These are phyloP conservation scores for Pterostichus niger DNA, from an alignment of 2,888 invertebrate species.

Conservation along the genomic window DNA sequence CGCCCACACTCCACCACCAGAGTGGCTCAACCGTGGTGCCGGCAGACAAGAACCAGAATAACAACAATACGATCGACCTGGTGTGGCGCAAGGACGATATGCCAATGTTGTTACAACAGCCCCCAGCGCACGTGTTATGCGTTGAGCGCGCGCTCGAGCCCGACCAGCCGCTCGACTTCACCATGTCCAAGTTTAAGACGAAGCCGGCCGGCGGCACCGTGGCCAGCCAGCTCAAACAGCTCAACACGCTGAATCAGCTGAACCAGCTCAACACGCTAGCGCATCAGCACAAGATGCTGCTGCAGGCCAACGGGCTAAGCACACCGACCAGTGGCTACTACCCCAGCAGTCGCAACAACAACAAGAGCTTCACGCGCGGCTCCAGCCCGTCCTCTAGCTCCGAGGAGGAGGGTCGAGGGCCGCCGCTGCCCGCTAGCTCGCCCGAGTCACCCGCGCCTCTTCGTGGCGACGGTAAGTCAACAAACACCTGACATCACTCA, in stretches of 20 bases:
- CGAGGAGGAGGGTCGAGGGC: slow-evolving; percentile 77
- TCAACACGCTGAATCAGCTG: slow-evolving; percentile 73
- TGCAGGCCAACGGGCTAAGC: slow-evolving; percentile 74
- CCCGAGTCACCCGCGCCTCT: slow-evolving; percentile 75
- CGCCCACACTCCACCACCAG: slow-evolving; percentile 77
- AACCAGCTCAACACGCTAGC: slow-evolving; percentile 73
- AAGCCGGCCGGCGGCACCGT: slow-evolving; percentile 72
- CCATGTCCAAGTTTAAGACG: slow-evolving; percentile 81
- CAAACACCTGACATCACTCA: neutral
- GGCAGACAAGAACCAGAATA: slow-evolving; percentile 71
- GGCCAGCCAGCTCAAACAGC: slow-evolving; percentile 75
- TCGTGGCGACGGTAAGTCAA: slow-evolving; percentile 76
- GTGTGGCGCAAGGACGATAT: slow-evolving; percentile 76
- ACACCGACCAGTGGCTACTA: slow-evolving; percentile 70
- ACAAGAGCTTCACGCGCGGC: slow-evolving; percentile 74
- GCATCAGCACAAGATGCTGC: slow-evolving; percentile 75
- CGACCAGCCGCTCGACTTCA: slow-evolving; percentile 87
- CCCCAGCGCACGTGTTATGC: slow-evolving; percentile 75
- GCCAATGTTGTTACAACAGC: slow-evolving; percentile 83
- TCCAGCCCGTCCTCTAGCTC: slow-evolving; percentile 76
- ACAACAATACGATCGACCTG: slow-evolving; percentile 80
- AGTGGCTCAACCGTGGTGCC: slow-evolving; percentile 2
- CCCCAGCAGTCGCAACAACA: slow-evolving; percentile 73
- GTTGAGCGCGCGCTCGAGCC: slow-evolving; percentile 73
- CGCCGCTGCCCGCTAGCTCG: slow-evolving; percentile 73